Conservation (phyloP, 1,140 invertebrate species). For the Epicauta chinensis region DNA sequence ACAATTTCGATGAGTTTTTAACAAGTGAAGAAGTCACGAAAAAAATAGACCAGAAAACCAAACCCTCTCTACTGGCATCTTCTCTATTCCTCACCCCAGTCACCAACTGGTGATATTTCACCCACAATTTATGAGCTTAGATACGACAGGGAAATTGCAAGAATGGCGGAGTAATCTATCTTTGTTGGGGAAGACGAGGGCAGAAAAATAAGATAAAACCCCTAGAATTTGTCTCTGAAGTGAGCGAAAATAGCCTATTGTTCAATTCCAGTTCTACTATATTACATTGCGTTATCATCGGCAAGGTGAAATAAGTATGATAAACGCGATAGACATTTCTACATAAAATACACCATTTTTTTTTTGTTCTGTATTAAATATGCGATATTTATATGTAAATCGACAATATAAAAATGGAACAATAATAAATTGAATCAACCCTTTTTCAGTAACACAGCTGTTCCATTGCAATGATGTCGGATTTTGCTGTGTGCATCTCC, state of each 20-base stretch:
- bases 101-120: constrained; percentile 44
- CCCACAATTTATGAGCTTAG: constrained; percentile 45
- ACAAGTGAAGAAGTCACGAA: no score
- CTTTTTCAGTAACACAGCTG: constrained; percentile 31
- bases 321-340: constrained; percentile 20
- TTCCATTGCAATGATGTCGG: constrained; percentile 27
- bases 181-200: constrained; percentile 42
- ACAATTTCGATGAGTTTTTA: no score
- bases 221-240: constrained; percentile 42
- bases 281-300: constrained; percentile 21
- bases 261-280: constrained; percentile 32
- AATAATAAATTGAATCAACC: constrained; percentile 35
- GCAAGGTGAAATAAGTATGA: constrained; percentile 5
- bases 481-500: constrained; percentile 21
- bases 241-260: constrained; percentile 40
- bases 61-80: constrained; percentile 14
- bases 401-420: constrained; percentile 35
- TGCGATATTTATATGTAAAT: no score
- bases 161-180: constrained; percentile 47
- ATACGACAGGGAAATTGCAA: constrained; percentile 50
- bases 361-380: no score
- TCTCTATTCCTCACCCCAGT: constrained; percentile 33
- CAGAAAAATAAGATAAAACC: constrained; percentile 44
- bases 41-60: background rate
- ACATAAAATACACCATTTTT: background rate